A percentile compares a stretch with the other conserved stretches of the same genome.
Evolutionary conservation across 2,797 vertebrate species (phyloP).

Genomic region (Sylvilagus floridanus): DNA sequence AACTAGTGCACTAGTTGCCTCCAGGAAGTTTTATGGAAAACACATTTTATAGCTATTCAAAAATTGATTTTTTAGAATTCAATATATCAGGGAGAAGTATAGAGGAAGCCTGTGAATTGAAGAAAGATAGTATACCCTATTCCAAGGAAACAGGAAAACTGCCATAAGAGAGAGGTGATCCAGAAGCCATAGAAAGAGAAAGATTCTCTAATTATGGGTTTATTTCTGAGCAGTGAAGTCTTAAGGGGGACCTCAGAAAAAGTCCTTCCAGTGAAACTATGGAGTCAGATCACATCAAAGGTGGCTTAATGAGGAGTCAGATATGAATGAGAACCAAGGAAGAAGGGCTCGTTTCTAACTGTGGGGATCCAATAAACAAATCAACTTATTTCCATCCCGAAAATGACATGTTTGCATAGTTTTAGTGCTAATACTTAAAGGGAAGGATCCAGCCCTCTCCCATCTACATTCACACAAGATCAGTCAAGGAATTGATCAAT

Average conservation of each 20-base stretch:
- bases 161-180: not conserved
- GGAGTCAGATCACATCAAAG: not conserved
- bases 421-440: not conserved
- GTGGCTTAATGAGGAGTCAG: not conserved
- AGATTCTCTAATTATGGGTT: not conserved
- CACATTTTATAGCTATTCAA: not conserved
- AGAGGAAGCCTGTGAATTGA: not conserved
- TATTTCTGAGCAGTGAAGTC: not conserved
- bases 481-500: not conserved
- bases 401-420: not conserved
- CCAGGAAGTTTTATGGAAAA: not conserved
- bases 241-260: not conserved
- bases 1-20: not conserved
- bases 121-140: not conserved
- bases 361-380: not conserved
- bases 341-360: not conserved
- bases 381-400: not conserved
- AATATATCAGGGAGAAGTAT: not conserved
- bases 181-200: not conserved
- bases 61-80: slow-evolving; percentile 20
- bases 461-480: not conserved
- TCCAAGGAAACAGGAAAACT: not conserved
- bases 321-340: not conserved
- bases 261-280: not conserved
- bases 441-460: not conserved